Percentiles rank a stretch among this genome's conserved stretches.
Conservation (phyloP, 2,797 vertebrate genomes). For the Thalassophryne amazonica region DNA sequence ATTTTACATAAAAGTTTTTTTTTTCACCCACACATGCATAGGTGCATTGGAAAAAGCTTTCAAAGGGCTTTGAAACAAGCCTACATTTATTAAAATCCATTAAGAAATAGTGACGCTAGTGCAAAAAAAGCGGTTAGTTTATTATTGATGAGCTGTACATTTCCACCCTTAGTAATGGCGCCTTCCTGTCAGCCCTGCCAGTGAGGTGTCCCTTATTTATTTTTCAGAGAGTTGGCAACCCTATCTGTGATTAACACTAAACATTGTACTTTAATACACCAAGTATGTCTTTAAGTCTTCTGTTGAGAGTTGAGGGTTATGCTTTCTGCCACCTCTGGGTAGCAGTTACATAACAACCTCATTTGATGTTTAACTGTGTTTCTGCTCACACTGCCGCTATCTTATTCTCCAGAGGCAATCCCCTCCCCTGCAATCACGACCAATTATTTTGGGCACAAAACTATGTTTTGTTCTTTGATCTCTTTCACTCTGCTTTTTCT, state of each 20-base stretch:
- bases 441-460: constrained; percentile 54
- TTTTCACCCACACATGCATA: too few species aligned
- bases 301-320: neutral
- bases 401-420: constrained; percentile 39
- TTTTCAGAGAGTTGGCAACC: too few species aligned
- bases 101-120: too few species aligned
- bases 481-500: neutral
- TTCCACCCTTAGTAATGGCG: too few species aligned
- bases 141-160: too few species aligned
- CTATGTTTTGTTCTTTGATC: constrained; percentile 15
- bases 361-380: constrained; percentile 2
- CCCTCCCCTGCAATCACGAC: constrained; percentile 47
- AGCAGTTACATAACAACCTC: constrained; percentile 13
- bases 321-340: constrained; percentile 8
- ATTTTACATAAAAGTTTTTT: too few species aligned
- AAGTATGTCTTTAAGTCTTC: neutral
- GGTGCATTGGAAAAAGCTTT: too few species aligned
- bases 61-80: too few species aligned
- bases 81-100: too few species aligned
- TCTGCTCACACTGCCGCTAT: constrained; percentile 19
- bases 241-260: constrained; percentile 24
- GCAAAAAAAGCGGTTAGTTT: too few species aligned
- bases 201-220: too few species aligned
- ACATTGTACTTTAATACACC: neutral
- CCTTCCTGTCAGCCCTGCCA: too few species aligned